A percentile compares a stretch with the other conserved stretches of the same genome.
These are phyloP conservation scores for Gastracanthus pulcherrimus DNA, from an alignment of 2,888 invertebrate genomes.

Conservation along the genomic window DNA sequence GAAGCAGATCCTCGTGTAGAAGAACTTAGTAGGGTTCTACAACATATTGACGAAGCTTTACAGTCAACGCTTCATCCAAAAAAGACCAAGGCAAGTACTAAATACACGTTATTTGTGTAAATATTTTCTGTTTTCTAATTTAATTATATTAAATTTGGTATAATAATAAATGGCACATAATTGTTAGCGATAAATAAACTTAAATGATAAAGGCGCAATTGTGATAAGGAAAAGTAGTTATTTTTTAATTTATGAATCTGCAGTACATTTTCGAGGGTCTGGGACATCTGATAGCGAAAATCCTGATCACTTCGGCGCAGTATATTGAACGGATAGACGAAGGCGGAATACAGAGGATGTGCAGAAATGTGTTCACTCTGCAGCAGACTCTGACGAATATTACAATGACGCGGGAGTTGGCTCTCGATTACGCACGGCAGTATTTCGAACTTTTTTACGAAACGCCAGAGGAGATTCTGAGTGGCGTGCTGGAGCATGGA, in stretches of 20 bases:
- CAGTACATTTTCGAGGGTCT: slow-evolving; percentile 95
- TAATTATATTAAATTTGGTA: neutral
- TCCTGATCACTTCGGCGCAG: slow-evolving; percentile 88
- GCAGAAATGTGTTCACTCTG: slow-evolving; percentile 89
- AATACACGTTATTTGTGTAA: neutral
- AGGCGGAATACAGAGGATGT: slow-evolving; percentile 90
- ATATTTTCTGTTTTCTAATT: slow-evolving; percentile 1
- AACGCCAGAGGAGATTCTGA: slow-evolving; percentile 90
- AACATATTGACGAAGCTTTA: slow-evolving; percentile 88
- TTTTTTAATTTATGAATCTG: no score
- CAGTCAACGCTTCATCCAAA: slow-evolving; percentile 86
- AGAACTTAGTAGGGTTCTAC: slow-evolving; percentile 87
- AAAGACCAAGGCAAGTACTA: slow-evolving; percentile 84
- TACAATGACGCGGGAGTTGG: slow-evolving; percentile 88
- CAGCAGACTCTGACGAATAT: slow-evolving; percentile 93
- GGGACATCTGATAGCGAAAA: slow-evolving; percentile 89
- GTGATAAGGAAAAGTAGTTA: no score
- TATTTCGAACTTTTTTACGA: slow-evolving; percentile 93
- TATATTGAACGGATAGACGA: slow-evolving; percentile 90
- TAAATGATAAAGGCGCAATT: no score
- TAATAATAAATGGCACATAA: neutral
- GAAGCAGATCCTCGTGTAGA: slow-evolving; percentile 88
- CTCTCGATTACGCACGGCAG: slow-evolving; percentile 92
- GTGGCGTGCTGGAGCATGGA: slow-evolving; percentile 90
- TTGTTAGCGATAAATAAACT: neutral